Percentiles rank a stretch among this genome's conserved stretches.
phyloP scores from a whole-genome alignment of 2,797 vertebrate genomes.

The Pseudochromis fuscus region DNA sequence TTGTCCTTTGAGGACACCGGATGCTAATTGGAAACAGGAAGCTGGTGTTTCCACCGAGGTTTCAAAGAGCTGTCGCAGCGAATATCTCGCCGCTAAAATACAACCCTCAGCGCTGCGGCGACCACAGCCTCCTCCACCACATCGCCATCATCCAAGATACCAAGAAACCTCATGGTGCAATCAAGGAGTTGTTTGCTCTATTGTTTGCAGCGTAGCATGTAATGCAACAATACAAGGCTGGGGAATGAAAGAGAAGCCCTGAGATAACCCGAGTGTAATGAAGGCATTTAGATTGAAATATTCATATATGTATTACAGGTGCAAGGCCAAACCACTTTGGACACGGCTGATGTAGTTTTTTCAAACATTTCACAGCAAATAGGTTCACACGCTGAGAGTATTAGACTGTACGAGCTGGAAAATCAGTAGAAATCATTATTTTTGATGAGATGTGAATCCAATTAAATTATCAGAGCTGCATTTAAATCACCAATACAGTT shows the following conservation, averaged over 20 bases:
- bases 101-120: slow-evolving; percentile 30
- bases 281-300: not conserved
- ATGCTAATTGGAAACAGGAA: slow-evolving; percentile 82
- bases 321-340: too few relatives aligned
- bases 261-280: not conserved
- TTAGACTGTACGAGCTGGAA: too few relatives aligned
- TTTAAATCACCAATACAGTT: not conserved
- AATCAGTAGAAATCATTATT: too few relatives aligned
- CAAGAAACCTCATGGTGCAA: slow-evolving; percentile 23
- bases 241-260: not conserved
- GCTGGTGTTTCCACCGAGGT: slow-evolving; percentile 60
- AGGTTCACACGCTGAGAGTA: too few relatives aligned
- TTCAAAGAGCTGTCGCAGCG: slow-evolving; percentile 75
- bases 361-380: not conserved
- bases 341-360: too few relatives aligned
- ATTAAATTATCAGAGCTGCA: not conserved
- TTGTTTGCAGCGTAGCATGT: slow-evolving; percentile 29
- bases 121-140: slow-evolving; percentile 55
- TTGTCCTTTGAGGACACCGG: slow-evolving; percentile 64
- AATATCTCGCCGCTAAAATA: slow-evolving; percentile 59
- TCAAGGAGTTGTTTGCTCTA: slow-evolving; percentile 33
- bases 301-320: too few relatives aligned
- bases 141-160: slow-evolving; percentile 34
- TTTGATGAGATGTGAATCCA: too few relatives aligned
- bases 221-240: not conserved